Evolutionary conservation across 2,797 vertebrate genomes (phyloP), one percentile per base, ranked within the genome.

Genomic region (Enteromius argenteus): DNA sequence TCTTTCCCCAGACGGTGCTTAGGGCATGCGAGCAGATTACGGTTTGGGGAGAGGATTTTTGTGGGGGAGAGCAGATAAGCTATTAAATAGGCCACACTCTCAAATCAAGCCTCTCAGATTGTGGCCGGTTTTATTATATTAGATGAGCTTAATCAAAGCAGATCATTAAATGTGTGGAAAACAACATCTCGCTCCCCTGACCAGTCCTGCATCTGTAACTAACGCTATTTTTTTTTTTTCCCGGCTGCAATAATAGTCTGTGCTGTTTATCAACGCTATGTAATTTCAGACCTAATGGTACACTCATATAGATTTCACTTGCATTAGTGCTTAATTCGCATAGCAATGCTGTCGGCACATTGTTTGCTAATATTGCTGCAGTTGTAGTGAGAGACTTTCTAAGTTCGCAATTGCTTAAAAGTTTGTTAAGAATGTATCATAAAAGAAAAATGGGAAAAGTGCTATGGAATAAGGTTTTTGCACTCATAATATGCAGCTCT

Each of bases 61-160:
- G 86, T 86, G 72, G 60, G 66, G 81, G 66, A 80, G 72, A 78
- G 74, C 35, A 86, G 82, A 86, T 85, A 87, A 79, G 86, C 84
- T 86, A 74, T 87, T 64, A 79, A 53, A 75, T 69, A 23, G 37
- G 53, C 10, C 76, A 83, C 35, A 53, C 66, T 76, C 83, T 85
- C 64, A 75, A 71, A 83, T 80, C 83, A 86, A 85, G 82, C 86
- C 78, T 87, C 58, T 46, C 83, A 85, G 6, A 32, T 68, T 67
- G 51, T 79, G 81, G 80, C 68, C 71, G 69, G 74, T 85, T 76
- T 85, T 86, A 81, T 85, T 87, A 83, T 81, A 88, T 82, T 88
- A 85, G 56, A 82, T 81, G 49, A 69, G 51, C 39, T 19, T 14
- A 3, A 68, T 71, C 79, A 75, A 78, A 83, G 80, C 32, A 86